Percentiles rank a stretch among this genome's conserved stretches.
Evolutionary conservation across 2,797 vertebrate species (phyloP).

Genomic region (Florisuga fusca): DNA sequence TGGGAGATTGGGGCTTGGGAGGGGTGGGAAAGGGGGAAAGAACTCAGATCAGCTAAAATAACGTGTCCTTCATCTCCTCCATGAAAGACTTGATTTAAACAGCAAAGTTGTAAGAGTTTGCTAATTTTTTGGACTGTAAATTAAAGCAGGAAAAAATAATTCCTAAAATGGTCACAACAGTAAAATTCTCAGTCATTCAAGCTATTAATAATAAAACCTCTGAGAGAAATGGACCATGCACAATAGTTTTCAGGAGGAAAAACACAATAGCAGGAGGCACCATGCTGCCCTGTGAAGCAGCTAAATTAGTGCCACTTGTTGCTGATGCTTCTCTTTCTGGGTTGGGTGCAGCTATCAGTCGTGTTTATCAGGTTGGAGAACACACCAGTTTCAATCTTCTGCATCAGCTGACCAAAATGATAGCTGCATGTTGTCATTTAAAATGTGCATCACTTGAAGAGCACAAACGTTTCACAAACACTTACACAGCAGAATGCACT

Average conservation of each 20-base stretch:
- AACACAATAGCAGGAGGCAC: background rate
- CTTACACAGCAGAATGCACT: background rate
- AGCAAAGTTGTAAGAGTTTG: background rate
- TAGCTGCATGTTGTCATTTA: background rate
- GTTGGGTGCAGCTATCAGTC: background rate
- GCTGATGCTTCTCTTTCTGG: slow-evolving; percentile 17
- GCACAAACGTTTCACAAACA: background rate
- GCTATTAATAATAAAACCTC: background rate
- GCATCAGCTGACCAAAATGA: slow-evolving; percentile 31
- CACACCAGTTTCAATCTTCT: background rate
- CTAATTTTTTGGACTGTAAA: background rate
- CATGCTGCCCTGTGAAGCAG: background rate
- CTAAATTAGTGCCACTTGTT: slow-evolving; percentile 1
- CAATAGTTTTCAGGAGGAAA: background rate
- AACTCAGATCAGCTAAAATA: background rate
- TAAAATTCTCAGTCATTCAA: background rate
- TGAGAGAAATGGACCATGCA: background rate
- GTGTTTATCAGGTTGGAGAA: slow-evolving; percentile 6
- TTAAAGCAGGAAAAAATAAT: background rate
- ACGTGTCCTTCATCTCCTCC: background rate
- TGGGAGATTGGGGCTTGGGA: fast-evolving
- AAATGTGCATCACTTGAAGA: background rate
- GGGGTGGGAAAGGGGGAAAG: background rate
- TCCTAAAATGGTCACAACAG: background rate
- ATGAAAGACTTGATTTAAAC: background rate